Evolutionary conservation across 2,113 vertebrate species (phyloP).

Genomic region (Lepus timidus): DNA sequence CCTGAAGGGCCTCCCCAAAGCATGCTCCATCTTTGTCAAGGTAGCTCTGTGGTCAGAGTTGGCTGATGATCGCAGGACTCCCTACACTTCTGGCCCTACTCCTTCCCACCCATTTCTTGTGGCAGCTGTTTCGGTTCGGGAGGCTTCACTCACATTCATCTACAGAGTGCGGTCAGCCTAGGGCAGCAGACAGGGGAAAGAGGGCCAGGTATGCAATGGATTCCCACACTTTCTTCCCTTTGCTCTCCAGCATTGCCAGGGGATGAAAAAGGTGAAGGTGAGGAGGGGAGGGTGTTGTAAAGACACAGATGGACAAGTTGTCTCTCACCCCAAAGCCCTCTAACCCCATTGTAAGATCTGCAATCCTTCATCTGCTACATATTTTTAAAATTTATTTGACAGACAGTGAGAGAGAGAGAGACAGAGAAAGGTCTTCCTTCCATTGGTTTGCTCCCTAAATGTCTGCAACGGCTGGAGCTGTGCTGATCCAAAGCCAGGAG

Average conservation of each 20-base stretch:
- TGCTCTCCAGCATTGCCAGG: background rate
- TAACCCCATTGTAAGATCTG: background rate
- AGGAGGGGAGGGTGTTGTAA: background rate
- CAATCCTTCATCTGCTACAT: background rate
- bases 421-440: no score
- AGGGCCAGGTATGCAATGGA: background rate
- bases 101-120: background rate
- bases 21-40: slow-evolving; percentile 35
- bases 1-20: slow-evolving; percentile 2
- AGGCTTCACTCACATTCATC: background rate
- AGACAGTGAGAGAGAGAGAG: no score
- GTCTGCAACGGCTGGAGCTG: no score
- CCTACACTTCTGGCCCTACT: background rate
- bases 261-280: background rate
- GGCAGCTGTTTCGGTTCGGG: background rate
- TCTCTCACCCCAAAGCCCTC: background rate
- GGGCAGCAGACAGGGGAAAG: background rate
- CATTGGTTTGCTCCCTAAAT: no score
- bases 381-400: background rate
- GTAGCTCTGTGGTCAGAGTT: background rate
- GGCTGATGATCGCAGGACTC: background rate
- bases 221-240: background rate
- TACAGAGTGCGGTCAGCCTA: background rate
- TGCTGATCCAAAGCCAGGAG: no score
- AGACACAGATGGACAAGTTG: background rate